Percentiles rank a stretch among this genome's conserved stretches.
Conservation (phyloP, 2,888 invertebrate genomes). For the Lordiphosa andalusiaca region DNA sequence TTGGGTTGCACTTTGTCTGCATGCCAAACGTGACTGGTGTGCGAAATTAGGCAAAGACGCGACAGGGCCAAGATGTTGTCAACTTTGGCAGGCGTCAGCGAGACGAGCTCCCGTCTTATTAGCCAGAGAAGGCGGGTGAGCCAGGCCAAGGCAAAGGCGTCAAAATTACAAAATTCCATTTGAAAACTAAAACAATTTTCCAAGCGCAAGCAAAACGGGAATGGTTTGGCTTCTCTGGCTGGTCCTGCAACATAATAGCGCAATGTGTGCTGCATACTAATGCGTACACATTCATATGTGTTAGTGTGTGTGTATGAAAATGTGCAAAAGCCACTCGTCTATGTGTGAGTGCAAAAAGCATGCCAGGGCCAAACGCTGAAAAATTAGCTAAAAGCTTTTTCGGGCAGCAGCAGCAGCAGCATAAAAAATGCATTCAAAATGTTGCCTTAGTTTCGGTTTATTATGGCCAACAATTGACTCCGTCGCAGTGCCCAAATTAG, state of each 20-base stretch:
- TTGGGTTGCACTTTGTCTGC: conserved; percentile 59
- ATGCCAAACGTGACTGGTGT: conserved; percentile 62
- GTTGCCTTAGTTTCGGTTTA: conserved; percentile 17
- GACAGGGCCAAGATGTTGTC: conserved; percentile 40
- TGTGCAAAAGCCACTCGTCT: conserved; percentile 10
- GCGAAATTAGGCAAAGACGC: conserved; percentile 37
- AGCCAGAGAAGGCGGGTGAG: conserved; percentile 13
- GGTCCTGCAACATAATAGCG: conserved; percentile 73
- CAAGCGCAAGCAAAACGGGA: conserved; percentile 32
- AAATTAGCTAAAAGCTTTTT: conserved; percentile 79
- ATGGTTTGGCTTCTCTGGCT: conserved; percentile 46
- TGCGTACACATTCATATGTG: conserved; percentile 40
- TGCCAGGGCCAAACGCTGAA: conserved; percentile 70
- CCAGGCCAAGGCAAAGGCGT: conserved; percentile 54
- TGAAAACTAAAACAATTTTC: conserved; percentile 75
- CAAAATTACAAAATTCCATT: conserved; percentile 78
- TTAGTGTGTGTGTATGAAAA: conserved; percentile 21
- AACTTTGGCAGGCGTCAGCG: conserved; percentile 48
- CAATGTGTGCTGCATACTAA: conserved; percentile 74
- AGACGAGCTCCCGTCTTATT: conserved; percentile 26
- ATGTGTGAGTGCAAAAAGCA: conserved; percentile 47
- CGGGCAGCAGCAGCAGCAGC: conserved; percentile 55
- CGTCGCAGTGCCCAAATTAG: conserved; percentile 39
- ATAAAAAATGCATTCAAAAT: conserved; percentile 76
- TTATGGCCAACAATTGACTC: conserved; percentile 48